Conservation (phyloP, 2,888 invertebrate species). For the Linnaemya vulpina region DNA sequence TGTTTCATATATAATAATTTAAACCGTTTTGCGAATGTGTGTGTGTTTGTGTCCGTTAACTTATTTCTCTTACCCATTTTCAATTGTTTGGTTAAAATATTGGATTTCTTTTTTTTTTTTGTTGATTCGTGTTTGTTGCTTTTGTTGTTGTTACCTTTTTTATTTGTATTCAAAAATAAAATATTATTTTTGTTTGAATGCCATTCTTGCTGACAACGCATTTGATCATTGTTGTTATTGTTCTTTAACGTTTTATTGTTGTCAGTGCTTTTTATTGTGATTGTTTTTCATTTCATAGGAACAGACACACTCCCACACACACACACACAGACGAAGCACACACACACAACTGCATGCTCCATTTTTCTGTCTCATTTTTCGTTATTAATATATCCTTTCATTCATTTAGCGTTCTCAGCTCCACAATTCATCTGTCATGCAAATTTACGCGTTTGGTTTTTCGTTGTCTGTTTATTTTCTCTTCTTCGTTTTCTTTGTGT, state of each 20-base stretch:
- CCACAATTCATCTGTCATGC: conserved; percentile 43
- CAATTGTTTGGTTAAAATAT: conserved; percentile 50
- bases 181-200: conserved; percentile 31
- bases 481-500: not conserved
- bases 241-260: conserved; percentile 40
- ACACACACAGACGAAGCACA: not conserved
- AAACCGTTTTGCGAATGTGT: too few relatives aligned
- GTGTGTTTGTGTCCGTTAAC: conserved; percentile 7
- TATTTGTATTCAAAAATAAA: conserved; percentile 31
- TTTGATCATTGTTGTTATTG: conserved; percentile 52
- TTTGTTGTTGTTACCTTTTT: conserved; percentile 29
- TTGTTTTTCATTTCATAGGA: conserved; percentile 8
- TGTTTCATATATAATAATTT: too few relatives aligned
- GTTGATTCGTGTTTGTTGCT: conserved; percentile 39
- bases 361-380: conserved; percentile 32
- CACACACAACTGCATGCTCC: not conserved
- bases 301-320: not conserved
- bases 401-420: conserved; percentile 23
- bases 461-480: conserved; percentile 21
- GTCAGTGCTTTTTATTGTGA: conserved; percentile 28
- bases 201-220: conserved; percentile 50
- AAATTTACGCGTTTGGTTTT: conserved; percentile 47
- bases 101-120: conserved; percentile 36
- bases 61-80: conserved; percentile 73
- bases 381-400: conserved; percentile 33